Evolutionary conservation across 2,113 vertebrate species (phyloP).

Genomic region (Oreocharis arfaki): DNA sequence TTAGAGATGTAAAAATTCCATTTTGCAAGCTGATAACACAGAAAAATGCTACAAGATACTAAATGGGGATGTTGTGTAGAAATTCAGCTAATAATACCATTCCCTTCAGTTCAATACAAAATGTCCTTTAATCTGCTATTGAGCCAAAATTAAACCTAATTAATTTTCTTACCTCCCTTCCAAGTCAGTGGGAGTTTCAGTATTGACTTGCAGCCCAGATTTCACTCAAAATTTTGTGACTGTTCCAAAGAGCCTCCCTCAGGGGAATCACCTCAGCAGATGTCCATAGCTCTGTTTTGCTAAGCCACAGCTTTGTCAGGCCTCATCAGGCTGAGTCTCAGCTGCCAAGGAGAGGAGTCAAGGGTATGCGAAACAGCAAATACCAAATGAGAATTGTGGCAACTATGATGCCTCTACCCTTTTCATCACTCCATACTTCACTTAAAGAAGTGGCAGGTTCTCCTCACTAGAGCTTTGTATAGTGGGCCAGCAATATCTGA

Average conservation of each 20-base stretch:
- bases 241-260: background rate
- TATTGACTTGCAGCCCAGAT: background rate
- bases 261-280: background rate
- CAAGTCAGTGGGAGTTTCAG: background rate
- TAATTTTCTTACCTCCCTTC: background rate
- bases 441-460: background rate
- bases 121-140: background rate
- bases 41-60: background rate
- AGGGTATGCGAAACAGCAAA: background rate
- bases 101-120: background rate
- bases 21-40: background rate
- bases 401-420: background rate
- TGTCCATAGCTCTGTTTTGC: background rate
- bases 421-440: conserved; percentile 12
- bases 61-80: background rate
- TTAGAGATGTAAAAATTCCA: background rate
- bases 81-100: background rate
- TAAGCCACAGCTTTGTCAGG: background rate
- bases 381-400: background rate
- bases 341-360: background rate
- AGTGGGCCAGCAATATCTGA: background rate
- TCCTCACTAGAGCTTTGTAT: background rate
- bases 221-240: background rate
- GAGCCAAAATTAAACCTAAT: background rate
- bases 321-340: background rate